These are phyloP conservation scores for Sinelater perroti DNA, from an alignment of 2,888 invertebrate genomes.

Conservation along the genomic window DNA sequence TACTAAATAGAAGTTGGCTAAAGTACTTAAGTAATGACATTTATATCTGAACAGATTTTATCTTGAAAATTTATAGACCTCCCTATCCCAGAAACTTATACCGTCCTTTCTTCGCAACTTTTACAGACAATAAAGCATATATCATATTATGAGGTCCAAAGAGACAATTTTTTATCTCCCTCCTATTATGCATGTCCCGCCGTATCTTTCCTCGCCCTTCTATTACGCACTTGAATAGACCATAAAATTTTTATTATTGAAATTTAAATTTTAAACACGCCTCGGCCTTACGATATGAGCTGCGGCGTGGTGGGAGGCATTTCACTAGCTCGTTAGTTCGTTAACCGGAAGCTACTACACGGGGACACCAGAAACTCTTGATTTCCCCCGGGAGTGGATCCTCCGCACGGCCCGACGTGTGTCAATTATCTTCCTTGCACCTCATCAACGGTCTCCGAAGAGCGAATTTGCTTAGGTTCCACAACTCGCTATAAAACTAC, in stretches of 20 bases:
- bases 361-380: constrained; percentile 37
- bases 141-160: no score
- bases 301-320: constrained; percentile 8
- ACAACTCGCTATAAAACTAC: constrained; percentile 9
- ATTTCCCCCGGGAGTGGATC: constrained; percentile 39
- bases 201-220: no score
- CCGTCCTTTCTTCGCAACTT: no score
- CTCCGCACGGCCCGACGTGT: constrained; percentile 37
- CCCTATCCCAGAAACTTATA: no score
- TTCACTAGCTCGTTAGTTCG: constrained; percentile 37
- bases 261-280: constrained; percentile 11
- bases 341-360: constrained; percentile 29
- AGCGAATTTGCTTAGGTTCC: constrained; percentile 29
- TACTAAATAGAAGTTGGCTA: no score
- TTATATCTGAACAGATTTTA: no score
- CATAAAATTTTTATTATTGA: constrained; percentile 14
- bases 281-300: not conserved
- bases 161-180: no score
- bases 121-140: no score
- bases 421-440: constrained; percentile 40
- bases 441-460: constrained; percentile 39
- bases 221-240: no score
- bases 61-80: no score
- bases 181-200: no score
- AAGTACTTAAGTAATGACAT: no score